Conservation (phyloP, 1,140 invertebrate genomes). For the Antheraea pernyi region DNA sequence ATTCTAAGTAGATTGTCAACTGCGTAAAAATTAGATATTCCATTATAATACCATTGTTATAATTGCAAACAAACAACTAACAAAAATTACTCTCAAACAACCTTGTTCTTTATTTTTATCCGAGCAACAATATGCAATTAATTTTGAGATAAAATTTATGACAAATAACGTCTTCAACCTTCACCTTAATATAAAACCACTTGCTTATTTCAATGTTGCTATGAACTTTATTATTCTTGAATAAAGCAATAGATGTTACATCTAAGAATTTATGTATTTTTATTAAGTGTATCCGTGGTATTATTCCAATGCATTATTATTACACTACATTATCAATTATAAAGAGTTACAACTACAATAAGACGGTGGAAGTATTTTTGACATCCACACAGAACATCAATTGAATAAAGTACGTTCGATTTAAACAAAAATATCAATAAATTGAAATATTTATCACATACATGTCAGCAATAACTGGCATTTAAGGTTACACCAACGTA, state of each 20-base stretch:
- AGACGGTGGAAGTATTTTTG: neutral
- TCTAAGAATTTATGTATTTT: neutral
- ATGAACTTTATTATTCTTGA: neutral
- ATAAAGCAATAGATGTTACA: neutral
- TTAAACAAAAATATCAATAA: neutral
- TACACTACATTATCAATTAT: too few relatives aligned
- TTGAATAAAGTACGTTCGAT: neutral
- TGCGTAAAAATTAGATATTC: neutral
- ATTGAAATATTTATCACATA: neutral
- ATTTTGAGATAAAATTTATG: neutral
- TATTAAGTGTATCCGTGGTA: too few relatives aligned
- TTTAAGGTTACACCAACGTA: neutral
- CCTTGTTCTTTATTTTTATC: neutral
- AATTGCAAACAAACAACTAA: neutral
- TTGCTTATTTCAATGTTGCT: neutral
- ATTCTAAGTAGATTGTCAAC: constrained; percentile 4
- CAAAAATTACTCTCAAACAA: neutral
- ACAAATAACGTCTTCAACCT: neutral
- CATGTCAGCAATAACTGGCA: neutral
- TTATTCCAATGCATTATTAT: too few relatives aligned
- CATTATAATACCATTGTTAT: neutral
- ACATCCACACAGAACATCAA: neutral
- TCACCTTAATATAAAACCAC: neutral
- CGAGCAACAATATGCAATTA: neutral
- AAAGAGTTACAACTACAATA: neutral